phyloP scores from a whole-genome alignment of 2,797 vertebrate genomes.

The Tokudaia tokunoshimensis region DNA sequence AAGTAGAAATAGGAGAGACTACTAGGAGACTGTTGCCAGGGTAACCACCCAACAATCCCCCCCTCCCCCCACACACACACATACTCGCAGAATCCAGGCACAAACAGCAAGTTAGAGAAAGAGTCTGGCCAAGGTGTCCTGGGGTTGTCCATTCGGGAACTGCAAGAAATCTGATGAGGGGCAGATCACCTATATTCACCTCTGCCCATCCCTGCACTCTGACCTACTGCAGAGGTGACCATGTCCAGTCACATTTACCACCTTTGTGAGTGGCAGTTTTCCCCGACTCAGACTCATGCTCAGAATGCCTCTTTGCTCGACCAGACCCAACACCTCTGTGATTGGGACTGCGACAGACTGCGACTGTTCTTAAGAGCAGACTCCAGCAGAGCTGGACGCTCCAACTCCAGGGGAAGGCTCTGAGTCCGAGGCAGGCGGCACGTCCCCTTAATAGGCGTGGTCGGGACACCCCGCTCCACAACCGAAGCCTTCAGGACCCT shows the following conservation, averaged over 20 bases:
- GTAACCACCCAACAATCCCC: too few relatives aligned
- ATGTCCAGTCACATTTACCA: background rate
- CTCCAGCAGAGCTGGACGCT: background rate
- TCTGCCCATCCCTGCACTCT: background rate
- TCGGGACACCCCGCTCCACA: constrained; percentile 3
- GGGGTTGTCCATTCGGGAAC: too few relatives aligned
- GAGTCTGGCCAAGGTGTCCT: background rate
- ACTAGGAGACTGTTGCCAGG: background rate
- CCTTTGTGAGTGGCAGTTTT: background rate
- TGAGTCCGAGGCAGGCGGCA: constrained; percentile 21
- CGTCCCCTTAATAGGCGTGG: constrained; percentile 51
- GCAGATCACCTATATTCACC: background rate
- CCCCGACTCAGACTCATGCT: constrained; percentile 58
- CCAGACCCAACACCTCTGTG: background rate
- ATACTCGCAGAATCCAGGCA: background rate
- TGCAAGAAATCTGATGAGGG: background rate
- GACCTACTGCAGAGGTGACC: background rate
- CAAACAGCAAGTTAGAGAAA: background rate
- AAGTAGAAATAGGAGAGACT: too few relatives aligned
- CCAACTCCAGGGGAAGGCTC: background rate
- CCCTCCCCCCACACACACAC: background rate
- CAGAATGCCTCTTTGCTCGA: background rate
- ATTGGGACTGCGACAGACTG: background rate
- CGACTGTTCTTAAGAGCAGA: background rate
- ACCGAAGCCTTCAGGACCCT: background rate